Conservation (phyloP, 2,113 vertebrate genomes). For the Pseudonaja textilis region DNA sequence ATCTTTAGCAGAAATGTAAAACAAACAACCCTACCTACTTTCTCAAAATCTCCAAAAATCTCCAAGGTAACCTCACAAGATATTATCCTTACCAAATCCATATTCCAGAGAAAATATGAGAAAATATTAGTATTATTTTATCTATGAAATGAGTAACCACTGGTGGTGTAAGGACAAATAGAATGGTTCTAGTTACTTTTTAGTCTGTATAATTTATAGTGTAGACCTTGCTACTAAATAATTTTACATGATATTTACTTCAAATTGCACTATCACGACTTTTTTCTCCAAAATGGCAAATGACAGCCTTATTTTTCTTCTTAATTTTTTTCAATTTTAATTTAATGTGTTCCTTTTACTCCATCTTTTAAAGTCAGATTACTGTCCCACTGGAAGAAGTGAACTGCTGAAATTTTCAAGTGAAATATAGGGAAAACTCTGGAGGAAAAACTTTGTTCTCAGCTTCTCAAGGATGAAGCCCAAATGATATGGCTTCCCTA, state of each 20-base stretch:
- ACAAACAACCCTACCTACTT: background rate
- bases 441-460: background rate
- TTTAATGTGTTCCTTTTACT: background rate
- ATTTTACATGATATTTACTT: background rate
- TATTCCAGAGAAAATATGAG: background rate
- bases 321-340: background rate
- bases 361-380: background rate
- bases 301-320: background rate
- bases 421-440: background rate
- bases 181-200: background rate
- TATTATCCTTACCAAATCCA: background rate
- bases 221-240: background rate
- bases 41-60: background rate
- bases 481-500: background rate
- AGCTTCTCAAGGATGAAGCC: conserved; percentile 15
- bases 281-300: background rate
- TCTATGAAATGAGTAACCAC: background rate
- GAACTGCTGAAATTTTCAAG: conserved; percentile 20
- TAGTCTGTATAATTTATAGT: background rate
- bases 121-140: background rate
- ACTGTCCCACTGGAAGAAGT: background rate
- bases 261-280: background rate
- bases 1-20: background rate
- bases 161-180: background rate
- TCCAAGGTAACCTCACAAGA: background rate